These are phyloP conservation scores for Chlorodrepanis virens DNA, from an alignment of 2,113 vertebrate genomes.

Conservation along the genomic window DNA sequence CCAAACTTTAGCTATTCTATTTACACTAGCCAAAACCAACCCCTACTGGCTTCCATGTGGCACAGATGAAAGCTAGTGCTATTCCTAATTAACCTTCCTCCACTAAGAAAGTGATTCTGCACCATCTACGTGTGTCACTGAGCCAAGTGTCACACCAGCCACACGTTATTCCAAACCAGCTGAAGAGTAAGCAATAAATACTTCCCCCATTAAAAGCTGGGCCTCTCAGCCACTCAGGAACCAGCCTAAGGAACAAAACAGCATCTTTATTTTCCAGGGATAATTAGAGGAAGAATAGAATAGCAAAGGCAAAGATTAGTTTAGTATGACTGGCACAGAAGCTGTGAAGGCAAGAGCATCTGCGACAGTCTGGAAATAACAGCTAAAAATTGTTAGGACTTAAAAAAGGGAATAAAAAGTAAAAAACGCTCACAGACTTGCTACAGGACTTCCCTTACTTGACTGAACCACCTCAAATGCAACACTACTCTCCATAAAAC, in stretches of 20 bases:
- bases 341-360: background rate
- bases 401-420: background rate
- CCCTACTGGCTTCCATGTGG: background rate
- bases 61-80: background rate
- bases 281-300: background rate
- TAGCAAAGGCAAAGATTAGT: background rate
- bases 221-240: background rate
- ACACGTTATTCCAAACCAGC: background rate
- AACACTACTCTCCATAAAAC: background rate
- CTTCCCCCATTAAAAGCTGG: background rate
- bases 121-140: background rate
- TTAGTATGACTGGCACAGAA: background rate
- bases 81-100: background rate
- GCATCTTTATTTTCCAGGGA: background rate
- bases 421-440: background rate
- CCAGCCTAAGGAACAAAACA: background rate
- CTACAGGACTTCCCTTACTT: background rate
- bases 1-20: background rate
- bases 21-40: background rate
- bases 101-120: background rate
- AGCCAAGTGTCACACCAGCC: background rate
- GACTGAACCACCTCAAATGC: background rate
- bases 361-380: background rate
- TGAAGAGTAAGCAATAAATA: background rate
- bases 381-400: background rate